These are phyloP conservation scores for Sebastolobus alascanus DNA, from an alignment of 2,797 vertebrate species.

Conservation along the genomic window DNA sequence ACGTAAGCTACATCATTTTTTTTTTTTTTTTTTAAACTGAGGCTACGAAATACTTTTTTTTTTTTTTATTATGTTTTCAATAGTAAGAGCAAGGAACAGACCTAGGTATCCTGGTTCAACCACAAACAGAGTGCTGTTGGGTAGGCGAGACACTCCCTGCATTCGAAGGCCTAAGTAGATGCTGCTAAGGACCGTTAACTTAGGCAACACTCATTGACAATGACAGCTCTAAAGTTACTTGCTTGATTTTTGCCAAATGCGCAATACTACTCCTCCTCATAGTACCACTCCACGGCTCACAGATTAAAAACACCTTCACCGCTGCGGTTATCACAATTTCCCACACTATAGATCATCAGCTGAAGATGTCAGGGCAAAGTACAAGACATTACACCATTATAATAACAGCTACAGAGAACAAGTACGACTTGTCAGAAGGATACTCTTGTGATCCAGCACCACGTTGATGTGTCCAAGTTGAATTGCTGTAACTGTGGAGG, in stretches of 20 bases:
- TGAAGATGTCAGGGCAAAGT: not conserved
- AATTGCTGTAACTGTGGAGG: constrained; percentile 77
- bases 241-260: not conserved
- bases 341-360: not conserved
- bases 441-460: constrained; percentile 88
- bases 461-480: constrained; percentile 86
- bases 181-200: constrained; percentile 71
- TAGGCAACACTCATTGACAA: not conserved
- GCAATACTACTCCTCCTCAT: not conserved
- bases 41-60: not conserved
- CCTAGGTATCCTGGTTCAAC: constrained; percentile 95
- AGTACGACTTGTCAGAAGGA: constrained; percentile 70
- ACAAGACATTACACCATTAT: not conserved
- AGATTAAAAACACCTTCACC: constrained; percentile 2
- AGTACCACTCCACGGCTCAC: not conserved
- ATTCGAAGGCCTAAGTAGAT: constrained; percentile 88
- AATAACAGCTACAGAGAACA: not conserved
- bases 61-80: constrained; percentile 1
- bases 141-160: constrained; percentile 93
- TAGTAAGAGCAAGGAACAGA: constrained; percentile 73
- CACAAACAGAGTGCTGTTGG: constrained; percentile 94
- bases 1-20: not conserved
- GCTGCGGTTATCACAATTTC: constrained; percentile 10
- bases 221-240: not conserved
- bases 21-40: not conserved